These are phyloP conservation scores for Antechinus flavipes DNA, from an alignment of 2,113 vertebrate species.

Conservation along the genomic window DNA sequence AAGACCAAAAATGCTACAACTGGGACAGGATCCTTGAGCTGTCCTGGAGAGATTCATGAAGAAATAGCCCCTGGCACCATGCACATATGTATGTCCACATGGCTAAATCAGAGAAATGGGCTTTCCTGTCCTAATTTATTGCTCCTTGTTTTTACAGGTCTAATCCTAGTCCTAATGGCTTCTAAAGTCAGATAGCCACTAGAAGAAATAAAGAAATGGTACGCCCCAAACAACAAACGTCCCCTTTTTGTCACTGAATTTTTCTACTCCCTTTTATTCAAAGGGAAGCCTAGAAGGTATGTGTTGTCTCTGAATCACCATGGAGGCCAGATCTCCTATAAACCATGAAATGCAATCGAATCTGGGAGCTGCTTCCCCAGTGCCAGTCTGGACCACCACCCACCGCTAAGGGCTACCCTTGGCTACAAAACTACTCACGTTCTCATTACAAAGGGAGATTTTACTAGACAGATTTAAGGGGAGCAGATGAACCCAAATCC, in stretches of 20 bases:
- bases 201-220: conserved; percentile 58
- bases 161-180: neutral
- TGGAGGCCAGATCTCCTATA: conserved; percentile 43
- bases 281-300: conserved; percentile 31
- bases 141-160: neutral
- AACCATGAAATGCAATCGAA: neutral
- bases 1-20: conserved; percentile 68
- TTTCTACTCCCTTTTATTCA: neutral
- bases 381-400: conserved; percentile 52
- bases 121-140: conserved; percentile 36
- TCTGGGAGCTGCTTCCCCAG: conserved; percentile 19
- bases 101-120: conserved; percentile 14
- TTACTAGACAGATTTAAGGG: conserved; percentile 75
- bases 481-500: conserved; percentile 65
- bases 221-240: conserved; percentile 70
- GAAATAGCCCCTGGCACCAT: conserved; percentile 55
- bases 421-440: conserved; percentile 39
- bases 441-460: conserved; percentile 72
- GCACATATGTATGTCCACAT: conserved; percentile 20
- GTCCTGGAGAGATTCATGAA: conserved; percentile 63
- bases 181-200: neutral
- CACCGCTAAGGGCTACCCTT: conserved; percentile 51
- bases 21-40: conserved; percentile 64
- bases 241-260: conserved; percentile 54
- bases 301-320: conserved; percentile 29